Base-by-base conservation (phyloP, 2,888 invertebrate genomes). In the Volucella zonaria region DNA sequence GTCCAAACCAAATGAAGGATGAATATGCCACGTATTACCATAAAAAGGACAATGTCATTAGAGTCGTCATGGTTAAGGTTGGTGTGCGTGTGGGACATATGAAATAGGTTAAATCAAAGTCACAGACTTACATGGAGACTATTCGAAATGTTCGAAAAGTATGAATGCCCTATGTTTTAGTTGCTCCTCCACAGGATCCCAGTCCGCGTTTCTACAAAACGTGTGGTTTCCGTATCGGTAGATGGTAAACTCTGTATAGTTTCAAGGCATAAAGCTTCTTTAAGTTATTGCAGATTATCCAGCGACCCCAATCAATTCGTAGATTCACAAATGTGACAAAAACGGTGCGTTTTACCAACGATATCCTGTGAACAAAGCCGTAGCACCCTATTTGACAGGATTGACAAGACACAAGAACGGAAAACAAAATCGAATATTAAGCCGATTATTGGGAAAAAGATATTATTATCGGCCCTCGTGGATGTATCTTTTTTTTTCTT, bases 1-100 rank as follows among this genome's bases (percentile, higher is more conserved):
- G 18, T 66, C 47, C 58, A 75, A 80, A 75, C 52, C 58, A 75
- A 80, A 75, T 73, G 66, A 79, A 79, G 70, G 59, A 75, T 70
- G 56, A 71, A 75, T 77, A 75, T 66, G 71, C 40, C 73, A 51
- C 58, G 66, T 59, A 59, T 79, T 59, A 66, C 66, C 59, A 71
- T 71, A 76, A 68, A 76, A 76, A 61, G 52, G 67, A 51, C 59
- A 38, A 51, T 45, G 38, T 15, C 61, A 6, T 18, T 23, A 11
- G 31, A 52, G 2, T 12, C 47, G n/a, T 43, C 11, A 31, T 47
- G 23, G 42, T 58, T 14, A 11, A 49, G 8, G 11, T 11, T 14
- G 8, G n/a, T 15, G 40, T 31, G 43, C 15, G 67, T 51, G 59
- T 59, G 59, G 12, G 18, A 2, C 56, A 56, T 64, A 12, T 18